Base-by-base conservation (phyloP, 2,113 vertebrate species). In the Chroicocephalus ridibundus region DNA sequence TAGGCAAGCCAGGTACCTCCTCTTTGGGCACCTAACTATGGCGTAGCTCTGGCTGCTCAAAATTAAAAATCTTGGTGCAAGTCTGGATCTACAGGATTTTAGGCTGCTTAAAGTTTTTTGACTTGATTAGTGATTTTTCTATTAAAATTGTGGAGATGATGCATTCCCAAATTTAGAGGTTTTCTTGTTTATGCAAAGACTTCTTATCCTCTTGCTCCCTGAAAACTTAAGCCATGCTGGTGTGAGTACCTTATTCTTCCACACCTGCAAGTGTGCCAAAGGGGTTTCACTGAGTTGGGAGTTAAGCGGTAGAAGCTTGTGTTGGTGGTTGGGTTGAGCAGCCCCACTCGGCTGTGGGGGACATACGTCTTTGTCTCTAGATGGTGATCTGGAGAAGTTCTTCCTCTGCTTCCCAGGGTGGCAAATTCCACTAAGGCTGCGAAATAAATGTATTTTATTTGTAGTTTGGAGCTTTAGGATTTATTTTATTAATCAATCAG, bases 271-370 rank as follows among this genome's bases (percentile, higher is more conserved):
- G 20, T 10, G 21, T 46, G 38, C 21, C 10, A 9, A 55, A 61
- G 27, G 52, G 19, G 38, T 88, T 77, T 55, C 31, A 20, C 22
- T 11, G 18, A 58, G 21, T 9, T 0, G 10, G 27, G 17, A 7
- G 15, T 52, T 58, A 52, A 26, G 34, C 2, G 5, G 26, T 29
- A 61, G 80, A 44, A 74, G 29, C 4, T 54, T 38, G 4, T 60
- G 27, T n/a, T 55, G 54, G 8, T 75, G 49, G 6, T 62, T 12
- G 12, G 1, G 3, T 8, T 66, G 51, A 70, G 29, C 3, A 40
- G n/a, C 4, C 69, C 36, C 51, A 88, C 10, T n/a, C 2, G 1
- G 46, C 64, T 72, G 12, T 1, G 0, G 9, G 44, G 47, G 26
- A 29, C 6, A 4, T 9, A 57, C 36, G 17, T 72, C 36, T 9